These are phyloP conservation scores for Megaceryle torquata DNA, from an alignment of 2,113 vertebrate species.

Conservation along the genomic window DNA sequence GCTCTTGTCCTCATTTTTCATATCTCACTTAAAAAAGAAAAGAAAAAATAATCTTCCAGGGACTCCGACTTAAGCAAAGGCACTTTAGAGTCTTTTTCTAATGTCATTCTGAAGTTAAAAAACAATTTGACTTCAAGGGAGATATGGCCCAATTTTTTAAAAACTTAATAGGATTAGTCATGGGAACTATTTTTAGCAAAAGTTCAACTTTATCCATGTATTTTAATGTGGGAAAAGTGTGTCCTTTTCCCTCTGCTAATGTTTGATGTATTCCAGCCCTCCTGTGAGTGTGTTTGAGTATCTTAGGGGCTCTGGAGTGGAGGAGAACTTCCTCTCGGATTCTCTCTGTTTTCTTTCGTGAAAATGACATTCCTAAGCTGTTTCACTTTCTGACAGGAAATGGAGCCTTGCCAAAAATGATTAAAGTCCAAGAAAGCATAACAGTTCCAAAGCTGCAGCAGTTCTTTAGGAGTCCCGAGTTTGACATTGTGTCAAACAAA, in stretches of 20 bases:
- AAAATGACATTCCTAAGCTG: constrained; percentile 99
- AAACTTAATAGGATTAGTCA: constrained; percentile 87
- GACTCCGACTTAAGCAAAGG: constrained; percentile 55
- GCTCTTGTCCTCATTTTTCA: constrained; percentile 51
- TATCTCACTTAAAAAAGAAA: constrained; percentile 49
- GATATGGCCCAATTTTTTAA: constrained; percentile 76
- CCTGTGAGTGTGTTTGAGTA: constrained; percentile 85
- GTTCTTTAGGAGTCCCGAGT: constrained; percentile 83
- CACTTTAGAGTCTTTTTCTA: constrained; percentile 64
- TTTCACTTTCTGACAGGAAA: constrained; percentile 99
- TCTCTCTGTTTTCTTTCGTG: constrained; percentile 99
- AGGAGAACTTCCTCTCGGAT: constrained; percentile 98
- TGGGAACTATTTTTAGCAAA: constrained; percentile 93
- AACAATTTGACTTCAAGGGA: constrained; percentile 78
- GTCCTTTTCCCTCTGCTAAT: constrained; percentile 95
- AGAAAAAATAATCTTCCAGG: constrained; percentile 45
- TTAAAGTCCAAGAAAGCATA: constrained; percentile 94
- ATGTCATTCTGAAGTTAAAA: constrained; percentile 67
- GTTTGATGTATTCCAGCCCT: constrained; percentile 98
- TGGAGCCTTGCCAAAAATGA: constrained; percentile 94
- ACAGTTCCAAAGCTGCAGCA: constrained; percentile 85
- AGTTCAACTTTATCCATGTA: constrained; percentile 96
- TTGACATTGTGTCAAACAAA: constrained; percentile 93
- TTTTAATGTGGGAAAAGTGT: constrained; percentile 99
- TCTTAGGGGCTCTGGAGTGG: constrained; percentile 89